Evolutionary conservation across 2,113 vertebrate species (phyloP).

Genomic region (Sceloporus tristichus): DNA sequence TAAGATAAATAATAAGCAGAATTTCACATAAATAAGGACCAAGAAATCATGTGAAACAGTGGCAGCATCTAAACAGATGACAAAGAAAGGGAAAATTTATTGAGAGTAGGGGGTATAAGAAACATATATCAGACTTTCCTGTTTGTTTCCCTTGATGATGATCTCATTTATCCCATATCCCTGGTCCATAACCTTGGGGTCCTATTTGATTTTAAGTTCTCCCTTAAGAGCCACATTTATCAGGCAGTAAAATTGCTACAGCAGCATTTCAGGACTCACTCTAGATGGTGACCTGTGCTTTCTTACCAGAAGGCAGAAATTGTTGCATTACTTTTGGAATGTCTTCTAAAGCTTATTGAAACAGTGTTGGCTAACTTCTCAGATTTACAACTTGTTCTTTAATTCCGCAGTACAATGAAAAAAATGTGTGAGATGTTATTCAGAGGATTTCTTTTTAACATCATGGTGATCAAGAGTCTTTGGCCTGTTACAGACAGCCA

Average conservation of each 20-base stretch:
- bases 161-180: not conserved
- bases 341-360: slow-evolving; percentile 14
- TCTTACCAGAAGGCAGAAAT: slow-evolving; percentile 1
- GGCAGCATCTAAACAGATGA: not conserved
- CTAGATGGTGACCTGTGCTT: slow-evolving; percentile 9
- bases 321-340: not conserved
- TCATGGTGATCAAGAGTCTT: no score
- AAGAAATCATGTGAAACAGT: not conserved
- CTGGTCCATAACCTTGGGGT: slow-evolving; percentile 10
- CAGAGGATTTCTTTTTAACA: no score
- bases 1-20: not conserved
- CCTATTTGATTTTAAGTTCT: slow-evolving; percentile 4
- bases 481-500: no score
- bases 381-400: not conserved
- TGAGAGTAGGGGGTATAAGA: accelerated
- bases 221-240: not conserved
- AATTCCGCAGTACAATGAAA: not conserved
- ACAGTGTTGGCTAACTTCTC: accelerated
- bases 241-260: not conserved
- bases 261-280: not conserved
- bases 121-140: not conserved
- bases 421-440: no score
- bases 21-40: slow-evolving; percentile 1
- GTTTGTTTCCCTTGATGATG: slow-evolving; percentile 15
- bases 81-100: not conserved